A percentile compares a stretch with the other conserved stretches of the same genome.
Evolutionary conservation across 2,113 vertebrate genomes (phyloP).

Genomic region (Porphyrio hochstetteri): DNA sequence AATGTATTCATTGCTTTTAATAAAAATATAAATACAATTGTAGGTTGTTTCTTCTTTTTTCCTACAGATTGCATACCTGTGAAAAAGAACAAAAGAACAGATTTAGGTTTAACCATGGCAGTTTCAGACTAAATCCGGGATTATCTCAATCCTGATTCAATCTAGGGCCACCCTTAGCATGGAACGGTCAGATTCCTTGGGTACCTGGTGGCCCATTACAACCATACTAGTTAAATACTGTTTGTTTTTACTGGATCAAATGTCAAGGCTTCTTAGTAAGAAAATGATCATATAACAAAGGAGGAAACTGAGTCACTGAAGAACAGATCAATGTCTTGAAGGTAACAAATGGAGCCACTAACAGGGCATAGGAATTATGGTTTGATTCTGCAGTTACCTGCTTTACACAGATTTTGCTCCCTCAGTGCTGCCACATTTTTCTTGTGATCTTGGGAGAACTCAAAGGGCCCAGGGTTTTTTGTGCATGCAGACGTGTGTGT

Average conservation of each 20-base stretch:
- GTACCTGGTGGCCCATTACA: not conserved
- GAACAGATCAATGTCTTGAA: not conserved
- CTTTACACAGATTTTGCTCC: not conserved
- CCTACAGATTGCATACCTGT: not conserved
- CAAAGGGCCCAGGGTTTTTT: not conserved
- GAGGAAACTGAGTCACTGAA: not conserved
- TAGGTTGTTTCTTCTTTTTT: not conserved
- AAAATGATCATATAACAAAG: not conserved
- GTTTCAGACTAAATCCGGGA: not conserved
- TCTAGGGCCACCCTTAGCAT: not conserved
- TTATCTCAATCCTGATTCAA: not conserved
- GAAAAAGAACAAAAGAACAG: not conserved
- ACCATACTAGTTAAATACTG: not conserved
- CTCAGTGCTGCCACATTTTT: not conserved
- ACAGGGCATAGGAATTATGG: not conserved
- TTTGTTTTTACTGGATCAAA: not conserved
- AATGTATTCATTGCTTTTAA: not conserved
- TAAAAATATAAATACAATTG: not conserved
- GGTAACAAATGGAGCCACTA: not conserved
- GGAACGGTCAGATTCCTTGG: not conserved
- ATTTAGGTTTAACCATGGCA: not conserved
- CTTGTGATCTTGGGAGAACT: not conserved
- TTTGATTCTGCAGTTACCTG: not conserved
- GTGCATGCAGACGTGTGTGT: too few species aligned
- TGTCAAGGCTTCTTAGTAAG: not conserved